Evolutionary conservation across 35 echinoderm and acorn worm species (phyloP).

Genomic region (Eucidaris tribuloides): DNA sequence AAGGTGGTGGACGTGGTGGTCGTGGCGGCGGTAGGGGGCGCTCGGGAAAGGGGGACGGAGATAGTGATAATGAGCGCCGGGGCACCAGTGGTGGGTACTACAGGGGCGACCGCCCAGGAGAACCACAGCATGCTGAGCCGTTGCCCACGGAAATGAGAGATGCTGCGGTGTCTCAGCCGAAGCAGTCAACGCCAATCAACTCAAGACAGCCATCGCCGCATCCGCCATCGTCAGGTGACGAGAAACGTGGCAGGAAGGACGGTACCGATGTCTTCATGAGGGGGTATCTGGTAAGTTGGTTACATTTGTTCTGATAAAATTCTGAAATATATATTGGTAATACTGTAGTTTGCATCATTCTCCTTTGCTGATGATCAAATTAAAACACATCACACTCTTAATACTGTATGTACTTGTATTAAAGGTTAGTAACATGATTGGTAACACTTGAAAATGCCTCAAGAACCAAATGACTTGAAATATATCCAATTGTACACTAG

Average conservation of each 20-base stretch:
- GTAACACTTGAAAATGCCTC: no score
- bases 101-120: not conserved
- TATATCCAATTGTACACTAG: no score
- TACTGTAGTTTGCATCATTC: no score
- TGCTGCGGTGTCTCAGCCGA: not conserved
- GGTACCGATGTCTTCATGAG: not conserved
- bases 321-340: no score
- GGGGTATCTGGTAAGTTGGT: constrained; percentile 22
- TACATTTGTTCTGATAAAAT: no score
- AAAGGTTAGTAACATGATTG: no score
- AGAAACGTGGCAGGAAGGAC: not conserved
- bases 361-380: no score
- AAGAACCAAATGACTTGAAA: no score
- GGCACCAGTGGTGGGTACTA: not conserved
- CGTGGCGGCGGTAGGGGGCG: not conserved
- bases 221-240: not conserved
- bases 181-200: constrained; percentile 12
- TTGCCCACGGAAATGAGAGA: constrained; percentile 12
- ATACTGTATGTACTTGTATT: no score
- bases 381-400: no score
- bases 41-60: constrained; percentile 28
- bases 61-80: constrained; percentile 7
- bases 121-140: not conserved
- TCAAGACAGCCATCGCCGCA: constrained; percentile 14
- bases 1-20: constrained; percentile 42